phyloP scores from a whole-genome alignment of 2,888 invertebrate species.

The Graphium colonna region DNA sequence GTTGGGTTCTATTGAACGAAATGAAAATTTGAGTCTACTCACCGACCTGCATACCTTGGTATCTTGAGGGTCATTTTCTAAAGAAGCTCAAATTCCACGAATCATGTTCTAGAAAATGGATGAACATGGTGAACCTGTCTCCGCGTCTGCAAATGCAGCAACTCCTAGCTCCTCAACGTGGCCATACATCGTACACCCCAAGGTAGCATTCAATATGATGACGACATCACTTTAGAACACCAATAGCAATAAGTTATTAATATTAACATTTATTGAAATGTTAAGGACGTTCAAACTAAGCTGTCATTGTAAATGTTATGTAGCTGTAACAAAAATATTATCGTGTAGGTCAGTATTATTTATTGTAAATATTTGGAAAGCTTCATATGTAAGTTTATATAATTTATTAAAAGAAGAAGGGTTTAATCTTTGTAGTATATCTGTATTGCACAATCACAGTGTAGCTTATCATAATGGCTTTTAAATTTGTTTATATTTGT shows the following conservation, averaged over 20 bases:
- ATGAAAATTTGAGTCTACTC: conserved; percentile 85
- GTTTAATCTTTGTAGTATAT: too few relatives aligned
- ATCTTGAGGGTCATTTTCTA: conserved; percentile 84
- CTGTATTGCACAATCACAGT: too few relatives aligned
- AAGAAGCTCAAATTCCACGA: conserved; percentile 85
- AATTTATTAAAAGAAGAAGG: too few relatives aligned
- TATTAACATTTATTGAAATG: too few relatives aligned
- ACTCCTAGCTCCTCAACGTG: conserved; percentile 67
- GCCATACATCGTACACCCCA: conserved; percentile 74
- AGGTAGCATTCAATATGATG: conserved; percentile 69
- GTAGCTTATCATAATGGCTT: too few relatives aligned
- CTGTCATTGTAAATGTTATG: too few relatives aligned
- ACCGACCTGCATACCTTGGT: conserved; percentile 86
- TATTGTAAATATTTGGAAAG: too few relatives aligned
- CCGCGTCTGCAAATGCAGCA: conserved; percentile 82
- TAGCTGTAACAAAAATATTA: too few relatives aligned
- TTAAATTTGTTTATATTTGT: too few relatives aligned
- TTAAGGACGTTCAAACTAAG: too few relatives aligned
- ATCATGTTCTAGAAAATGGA: conserved; percentile 88
- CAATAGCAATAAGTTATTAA: conserved; percentile 31
- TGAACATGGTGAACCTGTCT: conserved; percentile 85
- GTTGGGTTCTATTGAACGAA: conserved; percentile 84
- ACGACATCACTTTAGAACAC: conserved; percentile 60
- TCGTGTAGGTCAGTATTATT: too few relatives aligned
- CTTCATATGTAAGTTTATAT: too few relatives aligned